These are phyloP conservation scores for Caenorhabditis wallacei DNA, from an alignment of 2,888 invertebrate species.

Conservation along the genomic window DNA sequence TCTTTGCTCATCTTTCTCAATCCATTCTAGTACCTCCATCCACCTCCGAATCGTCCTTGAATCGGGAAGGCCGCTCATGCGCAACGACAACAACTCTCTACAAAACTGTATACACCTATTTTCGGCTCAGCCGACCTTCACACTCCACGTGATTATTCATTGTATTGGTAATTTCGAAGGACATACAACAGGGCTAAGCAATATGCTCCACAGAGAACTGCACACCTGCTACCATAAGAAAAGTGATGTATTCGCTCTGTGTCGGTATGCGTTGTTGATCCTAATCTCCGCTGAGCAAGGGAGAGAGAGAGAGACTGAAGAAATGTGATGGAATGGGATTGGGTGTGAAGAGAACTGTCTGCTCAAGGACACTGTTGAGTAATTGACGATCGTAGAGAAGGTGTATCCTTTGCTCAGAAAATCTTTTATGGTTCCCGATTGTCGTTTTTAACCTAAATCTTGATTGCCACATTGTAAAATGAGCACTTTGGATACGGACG, in stretches of 20 bases:
- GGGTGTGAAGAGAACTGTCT: conserved; percentile 41
- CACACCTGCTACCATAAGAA: conserved; percentile 43
- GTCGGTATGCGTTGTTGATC: conserved; percentile 6
- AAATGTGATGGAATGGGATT: conserved; percentile 1
- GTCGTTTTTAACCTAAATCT: conserved; percentile 5
- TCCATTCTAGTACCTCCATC: conserved; percentile 21
- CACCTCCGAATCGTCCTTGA: conserved; percentile 52
- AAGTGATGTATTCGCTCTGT: not conserved
- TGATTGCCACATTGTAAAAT: conserved; percentile 55
- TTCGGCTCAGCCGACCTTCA: conserved; percentile 60
- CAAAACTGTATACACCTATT: conserved; percentile 52
- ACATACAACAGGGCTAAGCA: not conserved
- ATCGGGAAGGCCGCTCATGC: conserved; percentile 60
- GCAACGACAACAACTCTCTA: conserved; percentile 60
- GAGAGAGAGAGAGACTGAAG: not conserved
- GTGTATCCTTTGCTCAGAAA: conserved; percentile 39
- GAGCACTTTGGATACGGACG: conserved; percentile 47
- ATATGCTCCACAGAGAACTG: not conserved
- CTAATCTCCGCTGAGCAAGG: conserved; percentile 45
- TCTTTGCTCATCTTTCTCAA: conserved; percentile 53
- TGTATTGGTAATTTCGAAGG: conserved; percentile 23
- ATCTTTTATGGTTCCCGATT: conserved; percentile 24
- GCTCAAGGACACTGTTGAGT: conserved; percentile 52
- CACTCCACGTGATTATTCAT: conserved; percentile 54
- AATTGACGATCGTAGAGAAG: conserved; percentile 33